A percentile compares a stretch with the other conserved stretches of the same genome.
Evolutionary conservation across 2,797 vertebrate species (phyloP).

Genomic region (Coccyzus lansbergi): DNA sequence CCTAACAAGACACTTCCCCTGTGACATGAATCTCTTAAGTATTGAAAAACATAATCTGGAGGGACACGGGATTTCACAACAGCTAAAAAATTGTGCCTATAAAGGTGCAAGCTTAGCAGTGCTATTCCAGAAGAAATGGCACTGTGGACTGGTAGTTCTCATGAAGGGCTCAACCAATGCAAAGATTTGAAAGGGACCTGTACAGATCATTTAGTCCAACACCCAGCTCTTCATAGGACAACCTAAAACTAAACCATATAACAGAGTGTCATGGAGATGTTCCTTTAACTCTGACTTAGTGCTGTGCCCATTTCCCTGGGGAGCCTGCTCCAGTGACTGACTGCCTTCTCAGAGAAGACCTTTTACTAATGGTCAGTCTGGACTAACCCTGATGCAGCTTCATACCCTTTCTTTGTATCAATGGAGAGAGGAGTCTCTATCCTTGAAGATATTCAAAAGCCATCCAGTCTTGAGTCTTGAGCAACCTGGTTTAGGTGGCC

Average conservation of each 20-base stretch:
- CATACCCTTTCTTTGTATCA: background rate
- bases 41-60: background rate
- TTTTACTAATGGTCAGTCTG: background rate
- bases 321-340: background rate
- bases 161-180: background rate
- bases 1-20: background rate
- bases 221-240: background rate
- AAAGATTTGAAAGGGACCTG: background rate
- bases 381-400: background rate
- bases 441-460: background rate
- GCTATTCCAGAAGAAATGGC: background rate
- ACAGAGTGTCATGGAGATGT: fast-evolving
- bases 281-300: background rate
- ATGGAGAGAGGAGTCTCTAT: background rate
- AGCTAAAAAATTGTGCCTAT: background rate
- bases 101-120: background rate
- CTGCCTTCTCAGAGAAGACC: background rate
- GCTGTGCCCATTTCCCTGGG: background rate
- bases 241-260: background rate
- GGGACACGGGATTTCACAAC: background rate
- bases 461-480: background rate
- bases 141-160: background rate
- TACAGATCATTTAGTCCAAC: fast-evolving
- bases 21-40: background rate
- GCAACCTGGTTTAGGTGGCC: background rate